phyloP scores from a whole-genome alignment of 2,113 vertebrate genomes.

The Dendropsophus ebraccatus region DNA sequence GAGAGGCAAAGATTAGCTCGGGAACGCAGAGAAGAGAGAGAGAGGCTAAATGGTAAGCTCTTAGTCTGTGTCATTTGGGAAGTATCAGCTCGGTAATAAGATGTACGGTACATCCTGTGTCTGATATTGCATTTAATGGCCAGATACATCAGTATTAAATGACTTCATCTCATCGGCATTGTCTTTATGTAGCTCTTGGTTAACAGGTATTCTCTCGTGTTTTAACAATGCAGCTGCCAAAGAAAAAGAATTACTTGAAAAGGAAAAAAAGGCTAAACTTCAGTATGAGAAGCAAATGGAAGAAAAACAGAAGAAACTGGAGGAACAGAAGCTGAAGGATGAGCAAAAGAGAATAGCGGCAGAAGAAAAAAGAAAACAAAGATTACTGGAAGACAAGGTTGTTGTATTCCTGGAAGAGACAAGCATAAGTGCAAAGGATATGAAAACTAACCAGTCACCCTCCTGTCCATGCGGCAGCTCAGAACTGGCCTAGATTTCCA shows the following conservation, averaged over 20 bases:
- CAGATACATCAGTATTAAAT: not conserved
- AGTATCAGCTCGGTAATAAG: not conserved
- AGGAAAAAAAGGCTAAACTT: constrained; percentile 88
- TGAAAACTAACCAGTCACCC: not conserved
- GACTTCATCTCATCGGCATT: not conserved
- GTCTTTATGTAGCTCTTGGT: not conserved
- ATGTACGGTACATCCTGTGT: not conserved
- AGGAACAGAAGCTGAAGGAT: constrained; percentile 88
- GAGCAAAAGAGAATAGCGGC: constrained; percentile 86
- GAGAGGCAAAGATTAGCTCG: constrained; percentile 88
- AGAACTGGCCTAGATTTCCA: no score
- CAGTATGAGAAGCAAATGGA: constrained; percentile 90
- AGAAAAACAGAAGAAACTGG: constrained; percentile 86
- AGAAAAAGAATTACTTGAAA: constrained; percentile 88
- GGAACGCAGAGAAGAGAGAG: constrained; percentile 88
- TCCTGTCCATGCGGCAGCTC: no score
- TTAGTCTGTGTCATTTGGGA: not conserved
- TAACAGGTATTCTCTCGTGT: constrained; percentile 41
- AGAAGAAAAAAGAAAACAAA: constrained; percentile 91
- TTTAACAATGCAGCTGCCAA: constrained; percentile 76
- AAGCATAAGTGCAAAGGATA: not conserved
- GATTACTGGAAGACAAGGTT: constrained; percentile 90
- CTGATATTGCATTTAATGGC: not conserved
- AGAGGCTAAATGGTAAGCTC: constrained; percentile 84
- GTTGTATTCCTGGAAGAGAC: constrained; percentile 56